Conservation (phyloP, 1,140 invertebrate species). For the Drosophila takahashii region DNA sequence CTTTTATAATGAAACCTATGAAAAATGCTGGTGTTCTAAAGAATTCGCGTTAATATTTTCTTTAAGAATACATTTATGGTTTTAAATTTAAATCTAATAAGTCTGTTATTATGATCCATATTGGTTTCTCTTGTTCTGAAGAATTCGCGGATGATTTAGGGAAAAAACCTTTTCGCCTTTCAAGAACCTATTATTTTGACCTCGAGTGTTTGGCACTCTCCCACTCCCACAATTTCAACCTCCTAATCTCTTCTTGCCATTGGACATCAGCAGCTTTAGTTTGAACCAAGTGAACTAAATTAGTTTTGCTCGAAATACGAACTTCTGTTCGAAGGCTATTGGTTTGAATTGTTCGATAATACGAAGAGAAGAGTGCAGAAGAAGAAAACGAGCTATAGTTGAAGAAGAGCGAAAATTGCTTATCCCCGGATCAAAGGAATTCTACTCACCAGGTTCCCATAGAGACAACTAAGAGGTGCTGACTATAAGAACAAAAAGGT, state of each 20-base stretch:
- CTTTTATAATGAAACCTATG: too few relatives aligned
- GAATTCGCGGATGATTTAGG: too few relatives aligned
- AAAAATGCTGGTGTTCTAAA: too few relatives aligned
- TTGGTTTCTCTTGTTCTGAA: too few relatives aligned
- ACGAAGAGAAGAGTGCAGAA: neutral
- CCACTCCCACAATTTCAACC: slow-evolving; percentile 1
- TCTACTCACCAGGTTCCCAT: slow-evolving; percentile 60
- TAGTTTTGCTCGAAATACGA: slow-evolving; percentile 43
- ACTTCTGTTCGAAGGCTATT: slow-evolving; percentile 29
- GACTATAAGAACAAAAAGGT: slow-evolving; percentile 30
- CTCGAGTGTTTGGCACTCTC: neutral
- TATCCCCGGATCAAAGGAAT: slow-evolving; percentile 72
- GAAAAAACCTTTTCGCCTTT: neutral
- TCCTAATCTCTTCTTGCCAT: slow-evolving; percentile 25
- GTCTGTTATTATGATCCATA: too few relatives aligned
- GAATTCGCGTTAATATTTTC: too few relatives aligned
- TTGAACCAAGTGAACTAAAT: slow-evolving; percentile 52
- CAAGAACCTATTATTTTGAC: neutral
- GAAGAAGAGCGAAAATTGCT: slow-evolving; percentile 49
- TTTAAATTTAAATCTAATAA: too few relatives aligned
- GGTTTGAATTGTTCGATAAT: neutral
- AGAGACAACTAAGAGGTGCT: slow-evolving; percentile 67
- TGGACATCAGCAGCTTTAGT: slow-evolving; percentile 41
- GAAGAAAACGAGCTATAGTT: neutral
- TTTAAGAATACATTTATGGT: too few relatives aligned